Evolutionary conservation across 2,113 vertebrate genomes (phyloP), one percentile per base, ranked within the genome.

Genomic region (Haemorhous mexicanus): DNA sequence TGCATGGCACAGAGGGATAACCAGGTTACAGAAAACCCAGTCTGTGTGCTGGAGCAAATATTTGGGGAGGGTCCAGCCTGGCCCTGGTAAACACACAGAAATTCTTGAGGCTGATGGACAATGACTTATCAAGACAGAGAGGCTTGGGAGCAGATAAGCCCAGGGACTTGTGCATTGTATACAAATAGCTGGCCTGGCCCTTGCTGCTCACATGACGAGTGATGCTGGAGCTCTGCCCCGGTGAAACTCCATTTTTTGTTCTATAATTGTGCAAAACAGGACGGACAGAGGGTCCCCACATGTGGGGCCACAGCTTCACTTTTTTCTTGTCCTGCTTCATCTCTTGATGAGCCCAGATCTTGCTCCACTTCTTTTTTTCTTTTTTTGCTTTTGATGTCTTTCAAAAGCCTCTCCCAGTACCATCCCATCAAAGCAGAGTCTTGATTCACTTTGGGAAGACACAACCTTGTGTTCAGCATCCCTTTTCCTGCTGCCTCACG

Each of bases 261-360:
- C 0, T 10, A 15, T 6, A 58, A 32, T 56, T 46, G 49, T 73
- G 35, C 33, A 67, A 76, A 30, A 70, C 7, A 26, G 39, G 55
- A 21, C 35, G n/a, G 28, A n/a, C 2, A 63, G 16, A n/a, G 30
- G 13, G 26, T 70, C 19, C 6, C 7, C 20, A 30, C 7, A 2
- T 0, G 0, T 5, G 27, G 16, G 13, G 15, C 19, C 23, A 39
- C 0, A 0, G 44, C 75, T 90, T 73, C 39, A 3, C 16, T 43
- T 83, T 58, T 32, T 16, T 13, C 41, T 80, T 19, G 13, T 7
- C 1, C 22, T 37, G n/a, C 22, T 75, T 66, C 41, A 11, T 8
- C 62, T 73, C 75, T n/a, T 16, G 9, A 26, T 21, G 10, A 73
- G 7, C 59, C 28, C 22, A 2, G 28, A 4, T 3, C 0, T 44